Evolutionary conservation across 2,113 vertebrate genomes (phyloP), one percentile per base, ranked within the genome.

Genomic region (Toxotes jaculatrix): DNA sequence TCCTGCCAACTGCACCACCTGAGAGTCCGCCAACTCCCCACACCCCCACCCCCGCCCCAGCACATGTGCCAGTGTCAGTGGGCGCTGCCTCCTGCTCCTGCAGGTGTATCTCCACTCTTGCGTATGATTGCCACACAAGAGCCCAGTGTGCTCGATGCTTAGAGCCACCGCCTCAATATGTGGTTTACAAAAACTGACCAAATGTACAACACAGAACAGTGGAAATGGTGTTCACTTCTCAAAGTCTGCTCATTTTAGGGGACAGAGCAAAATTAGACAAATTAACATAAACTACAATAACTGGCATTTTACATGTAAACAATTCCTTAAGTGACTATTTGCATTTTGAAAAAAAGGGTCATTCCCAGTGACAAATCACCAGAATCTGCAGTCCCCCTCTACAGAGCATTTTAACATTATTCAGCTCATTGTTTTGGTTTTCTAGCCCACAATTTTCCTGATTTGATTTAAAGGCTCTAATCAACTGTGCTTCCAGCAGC

Each of bases 1-100:
- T 62, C 60, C 85, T 74, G 75, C 83, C 80, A 79, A 53, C 36
- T 64, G 53, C 63, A 59, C 84, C 81, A 77, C 77, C 79, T 57
- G 72, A 83, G 70, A 61, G 34, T 43, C 74, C 45, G 40, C 64
- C 66, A 81, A 13, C 43, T 3, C 5, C 45, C 53, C 23, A 77
- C 60, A 73, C 59, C 65, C 49, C 57, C 36, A 43, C 14, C 43
- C 38, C n/a, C 27, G 19, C 1, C 23, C 56, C 10, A 1, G 55
- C 61, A 57, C 59, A 71, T 80, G 80, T 47, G 51, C 67, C 67
- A 85, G 68, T 34, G 77, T 74, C 84, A 77, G 70, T 40, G 71
- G 81, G 76, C 42, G n/a, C 65, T 8, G 65, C 76, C 43, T 68
- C 72, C 75, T 75, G 59, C 43, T 68, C 72, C 75, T 75, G 59